These are phyloP conservation scores for Danio aesculapii DNA, from an alignment of 2,797 vertebrate species.

Conservation along the genomic window DNA sequence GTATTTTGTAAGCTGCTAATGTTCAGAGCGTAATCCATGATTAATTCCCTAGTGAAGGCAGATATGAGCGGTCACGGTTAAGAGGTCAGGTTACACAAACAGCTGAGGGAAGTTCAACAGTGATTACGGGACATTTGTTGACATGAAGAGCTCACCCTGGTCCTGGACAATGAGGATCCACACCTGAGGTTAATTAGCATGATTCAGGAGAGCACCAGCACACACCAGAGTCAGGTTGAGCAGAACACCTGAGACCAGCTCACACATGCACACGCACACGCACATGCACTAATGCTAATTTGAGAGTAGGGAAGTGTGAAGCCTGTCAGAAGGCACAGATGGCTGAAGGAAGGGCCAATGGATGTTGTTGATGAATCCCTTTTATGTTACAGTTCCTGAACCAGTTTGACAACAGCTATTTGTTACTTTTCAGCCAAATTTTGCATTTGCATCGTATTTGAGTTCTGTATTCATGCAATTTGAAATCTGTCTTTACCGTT, in stretches of 20 bases:
- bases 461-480: too few relatives aligned
- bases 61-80: slow-evolving; percentile 62
- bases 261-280: background rate
- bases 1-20: background rate
- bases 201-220: slow-evolving; percentile 61
- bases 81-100: slow-evolving; percentile 57
- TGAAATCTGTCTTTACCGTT: too few relatives aligned
- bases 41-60: slow-evolving; percentile 70
- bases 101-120: slow-evolving; percentile 70
- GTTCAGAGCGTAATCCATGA: slow-evolving; percentile 56
- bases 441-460: background rate
- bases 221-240: slow-evolving; percentile 47
- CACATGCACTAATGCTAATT: slow-evolving; percentile 63
- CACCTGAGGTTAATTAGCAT: slow-evolving; percentile 57
- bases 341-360: slow-evolving; percentile 57
- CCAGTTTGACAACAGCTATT: background rate
- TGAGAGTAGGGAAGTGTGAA: slow-evolving; percentile 71
- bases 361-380: slow-evolving; percentile 52
- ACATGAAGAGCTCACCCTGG: slow-evolving; percentile 46
- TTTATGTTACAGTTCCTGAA: slow-evolving; percentile 33
- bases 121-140: slow-evolving; percentile 61
- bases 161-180: slow-evolving; percentile 47
- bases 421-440: background rate
- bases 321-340: slow-evolving; percentile 64
- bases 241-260: slow-evolving; percentile 58